phyloP scores from a whole-genome alignment of 2,113 vertebrate genomes.

The Eurypyga helias region DNA sequence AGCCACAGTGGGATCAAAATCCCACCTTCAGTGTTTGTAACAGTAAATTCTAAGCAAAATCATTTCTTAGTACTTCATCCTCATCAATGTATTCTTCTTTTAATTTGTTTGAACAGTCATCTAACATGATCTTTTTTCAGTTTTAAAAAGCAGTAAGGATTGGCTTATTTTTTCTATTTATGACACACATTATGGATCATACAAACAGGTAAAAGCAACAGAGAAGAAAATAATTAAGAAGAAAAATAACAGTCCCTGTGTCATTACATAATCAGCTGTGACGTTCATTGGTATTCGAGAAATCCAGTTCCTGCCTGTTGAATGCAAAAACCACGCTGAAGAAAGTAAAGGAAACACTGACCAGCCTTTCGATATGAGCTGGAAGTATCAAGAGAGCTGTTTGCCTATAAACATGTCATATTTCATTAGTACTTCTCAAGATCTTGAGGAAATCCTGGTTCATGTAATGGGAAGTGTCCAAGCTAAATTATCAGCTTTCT shows the following conservation, averaged over 20 bases:
- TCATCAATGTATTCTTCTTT: background rate
- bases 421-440: background rate
- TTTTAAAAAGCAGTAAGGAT: background rate
- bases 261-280: background rate
- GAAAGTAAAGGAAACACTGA: background rate
- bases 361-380: background rate
- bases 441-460: background rate
- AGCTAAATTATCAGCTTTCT: background rate
- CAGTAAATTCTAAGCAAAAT: background rate
- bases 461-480: background rate
- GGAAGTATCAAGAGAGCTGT: background rate
- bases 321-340: background rate
- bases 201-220: background rate
- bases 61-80: background rate
- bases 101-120: background rate
- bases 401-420: background rate
- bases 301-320: background rate
- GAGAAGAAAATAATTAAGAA: background rate
- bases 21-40: background rate
- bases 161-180: background rate
- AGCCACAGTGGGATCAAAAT: constrained; percentile 13
- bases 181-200: background rate
- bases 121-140: background rate
- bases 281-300: background rate
- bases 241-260: background rate